Percentiles rank a stretch among this genome's conserved stretches.
These are phyloP conservation scores for Chaenocephalus aceratus DNA, from an alignment of 2,113 vertebrate species.

Conservation along the genomic window DNA sequence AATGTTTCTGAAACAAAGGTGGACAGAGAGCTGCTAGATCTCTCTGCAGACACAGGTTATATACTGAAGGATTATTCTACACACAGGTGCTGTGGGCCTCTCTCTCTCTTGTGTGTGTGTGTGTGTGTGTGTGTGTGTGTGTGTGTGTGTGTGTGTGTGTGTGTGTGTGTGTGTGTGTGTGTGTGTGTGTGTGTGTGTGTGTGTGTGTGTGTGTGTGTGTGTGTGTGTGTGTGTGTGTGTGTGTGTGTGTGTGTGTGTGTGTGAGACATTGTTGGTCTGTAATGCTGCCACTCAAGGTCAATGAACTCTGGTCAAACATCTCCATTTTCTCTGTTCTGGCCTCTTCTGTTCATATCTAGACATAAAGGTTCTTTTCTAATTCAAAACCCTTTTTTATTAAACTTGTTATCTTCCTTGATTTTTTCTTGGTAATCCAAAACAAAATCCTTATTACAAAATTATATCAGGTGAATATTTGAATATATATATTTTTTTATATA, in stretches of 20 bases:
- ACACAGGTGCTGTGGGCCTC: conserved; percentile 72
- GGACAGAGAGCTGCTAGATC: conserved; percentile 79
- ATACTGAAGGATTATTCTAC: conserved; percentile 77
- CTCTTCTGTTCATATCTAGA: conserved; percentile 52
- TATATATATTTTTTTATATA: neutral
- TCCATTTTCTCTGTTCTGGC: conserved; percentile 53
- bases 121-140: neutral
- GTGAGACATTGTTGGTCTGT: conserved; percentile 51
- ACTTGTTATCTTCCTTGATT: neutral
- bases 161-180: neutral
- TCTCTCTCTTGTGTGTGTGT: conserved; percentile 10
- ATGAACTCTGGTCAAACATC: conserved; percentile 54
- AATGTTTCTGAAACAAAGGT: conserved; percentile 72
- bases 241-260: too few species aligned
- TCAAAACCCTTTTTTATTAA: neutral
- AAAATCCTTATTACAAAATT: neutral
- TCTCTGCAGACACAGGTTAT: conserved; percentile 79
- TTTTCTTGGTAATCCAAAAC: neutral
- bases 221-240: conserved; percentile 5
- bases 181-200: neutral
- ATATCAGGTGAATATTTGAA: neutral
- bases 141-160: too few species aligned
- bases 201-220: conserved; percentile 10
- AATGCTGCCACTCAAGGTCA: conserved; percentile 60
- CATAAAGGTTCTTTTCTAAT: conserved; percentile 2